Percentiles rank a stretch among this genome's conserved stretches.
Evolutionary conservation across 2,113 vertebrate genomes (phyloP).

Genomic region (Felis chaus): DNA sequence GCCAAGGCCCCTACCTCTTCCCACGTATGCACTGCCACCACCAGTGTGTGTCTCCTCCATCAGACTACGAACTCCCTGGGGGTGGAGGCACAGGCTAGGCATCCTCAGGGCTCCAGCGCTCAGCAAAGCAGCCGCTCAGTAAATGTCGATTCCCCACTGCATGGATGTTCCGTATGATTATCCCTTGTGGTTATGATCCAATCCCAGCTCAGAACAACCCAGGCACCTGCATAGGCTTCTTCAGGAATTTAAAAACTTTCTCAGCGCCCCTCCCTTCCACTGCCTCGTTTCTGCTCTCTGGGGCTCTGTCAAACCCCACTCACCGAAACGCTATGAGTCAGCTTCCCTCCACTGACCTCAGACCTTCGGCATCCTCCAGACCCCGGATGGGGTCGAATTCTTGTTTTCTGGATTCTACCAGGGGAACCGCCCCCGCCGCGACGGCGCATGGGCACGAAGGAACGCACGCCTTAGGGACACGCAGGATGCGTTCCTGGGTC

Average conservation of each 20-base stretch:
- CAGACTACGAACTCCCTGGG: not conserved
- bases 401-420: not conserved
- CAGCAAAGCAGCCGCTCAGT: not conserved
- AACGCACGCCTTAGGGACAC: rapidly evolving
- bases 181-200: not conserved
- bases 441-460: not conserved
- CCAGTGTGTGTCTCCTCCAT: not conserved
- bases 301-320: constrained; percentile 54
- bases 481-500: not conserved
- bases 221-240: not conserved
- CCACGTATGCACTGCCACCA: not conserved
- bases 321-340: not conserved
- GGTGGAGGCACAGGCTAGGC: not conserved
- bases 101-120: not conserved
- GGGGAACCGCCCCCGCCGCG: not conserved
- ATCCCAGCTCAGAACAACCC: not conserved
- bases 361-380: constrained; percentile 63
- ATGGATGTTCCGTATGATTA: not conserved
- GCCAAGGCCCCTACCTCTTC: not conserved
- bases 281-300: not conserved
- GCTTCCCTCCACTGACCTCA: constrained; percentile 33
- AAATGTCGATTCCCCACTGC: not conserved
- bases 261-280: not conserved
- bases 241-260: not conserved
- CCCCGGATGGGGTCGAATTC: constrained; percentile 73